These are phyloP conservation scores for Ficedula albicollis DNA, from an alignment of 2,797 vertebrate species.

Conservation along the genomic window DNA sequence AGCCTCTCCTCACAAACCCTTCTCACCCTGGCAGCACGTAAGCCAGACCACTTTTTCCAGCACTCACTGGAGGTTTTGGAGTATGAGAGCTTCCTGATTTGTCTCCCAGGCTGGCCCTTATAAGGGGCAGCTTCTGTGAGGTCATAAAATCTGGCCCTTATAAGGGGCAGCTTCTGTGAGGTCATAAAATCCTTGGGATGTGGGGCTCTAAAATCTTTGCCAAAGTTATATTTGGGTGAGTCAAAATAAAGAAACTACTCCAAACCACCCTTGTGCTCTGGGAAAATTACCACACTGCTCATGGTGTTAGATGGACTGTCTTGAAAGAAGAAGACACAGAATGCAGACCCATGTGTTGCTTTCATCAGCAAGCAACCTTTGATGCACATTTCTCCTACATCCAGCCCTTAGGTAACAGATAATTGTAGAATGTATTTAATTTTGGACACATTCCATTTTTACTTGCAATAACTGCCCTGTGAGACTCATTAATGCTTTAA, in stretches of 20 bases:
- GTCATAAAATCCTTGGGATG: neutral
- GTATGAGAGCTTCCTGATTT: neutral
- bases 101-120: neutral
- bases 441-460: slow-evolving; percentile 54
- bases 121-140: neutral
- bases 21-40: rapidly evolving
- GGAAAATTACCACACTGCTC: neutral
- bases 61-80: neutral
- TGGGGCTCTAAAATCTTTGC: neutral
- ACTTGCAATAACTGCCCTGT: slow-evolving; percentile 1
- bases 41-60: neutral
- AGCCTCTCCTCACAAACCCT: neutral
- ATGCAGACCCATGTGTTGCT: neutral
- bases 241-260: neutral
- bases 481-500: slow-evolving; percentile 56
- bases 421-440: neutral
- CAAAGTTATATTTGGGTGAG: rapidly evolving
- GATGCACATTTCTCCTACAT: neutral
- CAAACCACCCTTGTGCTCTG: neutral
- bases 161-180: neutral
- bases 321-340: neutral
- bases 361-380: neutral
- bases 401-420: neutral
- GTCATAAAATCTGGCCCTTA: neutral
- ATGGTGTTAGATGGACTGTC: neutral